Percentiles rank a stretch among this genome's conserved stretches.
Evolutionary conservation across 2,797 vertebrate species (phyloP).

Genomic region (Hoplostethus mediterraneus): DNA sequence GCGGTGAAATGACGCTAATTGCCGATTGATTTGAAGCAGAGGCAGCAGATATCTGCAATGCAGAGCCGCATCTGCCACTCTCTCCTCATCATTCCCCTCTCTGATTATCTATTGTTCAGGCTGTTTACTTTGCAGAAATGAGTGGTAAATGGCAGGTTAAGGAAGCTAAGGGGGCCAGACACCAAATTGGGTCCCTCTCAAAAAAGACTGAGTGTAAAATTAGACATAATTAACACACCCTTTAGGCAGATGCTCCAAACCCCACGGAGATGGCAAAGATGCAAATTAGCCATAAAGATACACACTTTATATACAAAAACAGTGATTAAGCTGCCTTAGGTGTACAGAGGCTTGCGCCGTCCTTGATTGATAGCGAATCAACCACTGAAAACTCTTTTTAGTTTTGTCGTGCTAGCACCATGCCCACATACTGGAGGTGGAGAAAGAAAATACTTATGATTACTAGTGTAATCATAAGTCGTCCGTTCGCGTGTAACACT

Average conservation of each 20-base stretch:
- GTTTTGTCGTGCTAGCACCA: slow-evolving; percentile 45
- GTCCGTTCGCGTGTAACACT: too few species aligned
- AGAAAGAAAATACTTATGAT: slow-evolving; percentile 21
- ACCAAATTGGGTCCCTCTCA: slow-evolving; percentile 81
- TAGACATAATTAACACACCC: slow-evolving; percentile 81
- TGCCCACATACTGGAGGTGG: slow-evolving; percentile 9
- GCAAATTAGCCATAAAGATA: slow-evolving; percentile 79
- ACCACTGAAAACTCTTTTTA: slow-evolving; percentile 54
- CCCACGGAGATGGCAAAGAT: slow-evolving; percentile 76
- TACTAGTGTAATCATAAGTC: background rate
- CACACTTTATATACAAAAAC: slow-evolving; percentile 81
- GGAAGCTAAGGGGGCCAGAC: slow-evolving; percentile 83
- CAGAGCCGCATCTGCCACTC: slow-evolving; percentile 78
- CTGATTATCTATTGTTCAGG: slow-evolving; percentile 87
- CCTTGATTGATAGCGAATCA: slow-evolving; percentile 76
- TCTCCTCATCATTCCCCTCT: slow-evolving; percentile 75
- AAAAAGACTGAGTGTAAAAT: slow-evolving; percentile 80
- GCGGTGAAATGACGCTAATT: slow-evolving; percentile 88
- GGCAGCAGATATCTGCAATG: slow-evolving; percentile 81
- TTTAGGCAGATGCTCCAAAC: slow-evolving; percentile 73
- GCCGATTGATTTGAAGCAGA: slow-evolving; percentile 86
- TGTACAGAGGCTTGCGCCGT: slow-evolving; percentile 63
- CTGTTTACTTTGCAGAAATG: slow-evolving; percentile 85
- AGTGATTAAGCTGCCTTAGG: slow-evolving; percentile 78
- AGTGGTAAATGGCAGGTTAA: slow-evolving; percentile 86